Conservation (phyloP, 2,888 invertebrate species). For the Mesorhabditis spiculigera region DNA sequence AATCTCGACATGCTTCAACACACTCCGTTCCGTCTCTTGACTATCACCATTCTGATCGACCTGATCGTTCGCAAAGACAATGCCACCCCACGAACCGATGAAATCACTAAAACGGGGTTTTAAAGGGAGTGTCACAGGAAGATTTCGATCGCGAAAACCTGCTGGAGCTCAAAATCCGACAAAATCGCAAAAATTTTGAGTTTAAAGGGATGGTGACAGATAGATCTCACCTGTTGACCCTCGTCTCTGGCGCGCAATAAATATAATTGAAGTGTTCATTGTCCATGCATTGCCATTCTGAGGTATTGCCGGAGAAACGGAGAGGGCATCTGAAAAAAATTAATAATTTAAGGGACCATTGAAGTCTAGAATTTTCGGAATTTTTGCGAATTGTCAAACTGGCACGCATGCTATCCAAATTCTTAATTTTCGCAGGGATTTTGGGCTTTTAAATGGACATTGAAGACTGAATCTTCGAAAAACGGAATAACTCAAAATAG, state of each 20-base stretch:
- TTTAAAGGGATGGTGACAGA: too few species aligned
- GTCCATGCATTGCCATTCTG: slow-evolving; percentile 72
- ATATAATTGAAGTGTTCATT: slow-evolving; percentile 83
- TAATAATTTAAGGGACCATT: too few species aligned
- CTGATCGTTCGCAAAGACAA: slow-evolving; percentile 67
- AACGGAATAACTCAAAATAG: too few species aligned
- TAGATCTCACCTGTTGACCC: slow-evolving; percentile 59
- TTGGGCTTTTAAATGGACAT: too few species aligned
- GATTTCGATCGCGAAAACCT: too few species aligned
- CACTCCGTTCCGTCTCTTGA: slow-evolving; percentile 67
- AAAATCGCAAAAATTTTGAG: not conserved
- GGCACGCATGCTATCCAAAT: not conserved
- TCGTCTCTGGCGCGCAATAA: slow-evolving; percentile 71
- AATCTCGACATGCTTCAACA: slow-evolving; percentile 73
- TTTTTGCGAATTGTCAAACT: not conserved
- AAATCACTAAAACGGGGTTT: slow-evolving; percentile 57
- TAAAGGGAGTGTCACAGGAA: not conserved
- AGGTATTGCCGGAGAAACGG: slow-evolving; percentile 43
- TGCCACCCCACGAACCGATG: slow-evolving; percentile 88
- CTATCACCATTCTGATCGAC: slow-evolving; percentile 32
- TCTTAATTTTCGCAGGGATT: not conserved
- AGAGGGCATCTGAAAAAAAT: slow-evolving; percentile 24
- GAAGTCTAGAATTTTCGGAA: not conserved
- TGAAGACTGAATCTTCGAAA: too few species aligned
- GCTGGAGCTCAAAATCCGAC: slow-evolving; percentile 49